Evolutionary conservation across 1,140 invertebrate genomes (phyloP), one percentile per base, ranked within the genome.

Genomic region (Calephelis virginiensis): DNA sequence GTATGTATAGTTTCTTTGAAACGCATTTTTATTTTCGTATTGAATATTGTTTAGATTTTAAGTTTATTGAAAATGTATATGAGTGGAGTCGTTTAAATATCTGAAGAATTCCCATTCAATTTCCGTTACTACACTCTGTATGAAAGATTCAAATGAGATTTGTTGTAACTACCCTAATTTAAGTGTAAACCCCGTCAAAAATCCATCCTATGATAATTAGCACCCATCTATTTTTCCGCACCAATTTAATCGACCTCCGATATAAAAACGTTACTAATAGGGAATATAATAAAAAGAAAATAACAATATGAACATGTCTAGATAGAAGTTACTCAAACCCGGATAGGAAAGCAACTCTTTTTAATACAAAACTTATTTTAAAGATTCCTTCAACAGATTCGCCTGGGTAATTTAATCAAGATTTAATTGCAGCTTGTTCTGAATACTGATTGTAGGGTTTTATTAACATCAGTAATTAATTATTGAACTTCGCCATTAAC

Each of bases 171-270:
- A 59, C 53, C 6, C 11, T 59, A 59, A 9, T 38, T 59, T 56
- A 38, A 59, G 11, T 59, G 11, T 59, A 38, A 59, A 37, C 28
- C 28, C 53, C 28, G 17, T n/a, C 17, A 8, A 38, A 59, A 59
- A 59, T 38, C 11, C 12, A 12, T 8, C 37, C 12, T 17, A 53
- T 38, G 53, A 10, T 40, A n/a, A 59, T 11, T 59, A 59, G 56
- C 56, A 59, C 56, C 56, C 56, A 38, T 59, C 53, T 59, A 37
- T 6, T 53, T 53, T 17, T 59, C n/a, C n/a, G 56, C 56, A 59
- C 56, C 56, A 59, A 59, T 59, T 59, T 8, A 13, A 59, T 37
- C 37, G 56, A 59, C 37, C 38, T 40, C 56, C 40, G 40, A 43
- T 43, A 43, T 43, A 43, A 40, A 37, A 59, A 59, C 37, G 9